Conservation (phyloP, 2,113 vertebrate genomes). For the Oxyruncus cristatus region DNA sequence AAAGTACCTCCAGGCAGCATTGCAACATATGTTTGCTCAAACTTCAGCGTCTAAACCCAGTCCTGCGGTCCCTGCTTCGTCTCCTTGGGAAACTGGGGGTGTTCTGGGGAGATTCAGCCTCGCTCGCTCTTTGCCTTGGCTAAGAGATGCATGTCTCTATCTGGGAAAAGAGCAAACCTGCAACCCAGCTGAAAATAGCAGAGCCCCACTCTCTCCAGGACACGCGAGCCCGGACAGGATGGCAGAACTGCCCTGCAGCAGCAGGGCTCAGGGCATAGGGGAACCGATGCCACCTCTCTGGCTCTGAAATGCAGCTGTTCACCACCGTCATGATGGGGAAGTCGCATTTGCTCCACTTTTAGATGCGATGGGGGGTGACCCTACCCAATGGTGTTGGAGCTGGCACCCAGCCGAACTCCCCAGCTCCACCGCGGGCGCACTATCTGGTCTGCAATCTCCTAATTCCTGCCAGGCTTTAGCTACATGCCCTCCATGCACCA, state of each 20-base stretch:
- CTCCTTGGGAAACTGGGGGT: background rate
- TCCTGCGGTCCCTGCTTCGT: rapidly evolving
- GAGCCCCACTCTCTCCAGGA: background rate
- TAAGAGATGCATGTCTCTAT: background rate
- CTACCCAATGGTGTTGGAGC: background rate
- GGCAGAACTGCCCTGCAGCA: background rate
- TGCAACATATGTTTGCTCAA: background rate
- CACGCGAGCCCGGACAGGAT: background rate
- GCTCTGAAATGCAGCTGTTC: background rate
- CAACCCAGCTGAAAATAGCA: background rate
- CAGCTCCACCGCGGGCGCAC: background rate
- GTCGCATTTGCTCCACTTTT: background rate
- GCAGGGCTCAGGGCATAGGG: background rate
- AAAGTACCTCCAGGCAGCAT: background rate
- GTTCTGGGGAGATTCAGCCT: background rate
- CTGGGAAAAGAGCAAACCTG: background rate
- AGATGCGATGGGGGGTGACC: rapidly evolving
- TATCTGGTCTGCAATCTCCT: background rate
- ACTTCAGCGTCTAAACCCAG: background rate
- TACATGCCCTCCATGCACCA: rapidly evolving
- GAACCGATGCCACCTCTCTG: rapidly evolving
- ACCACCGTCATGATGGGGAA: background rate
- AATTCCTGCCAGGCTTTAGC: background rate
- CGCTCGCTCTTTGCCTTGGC: rapidly evolving
- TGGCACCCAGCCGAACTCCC: background rate